Evolutionary conservation across 2,888 invertebrate genomes (phyloP).

Genomic region (Pomacea canaliculata): DNA sequence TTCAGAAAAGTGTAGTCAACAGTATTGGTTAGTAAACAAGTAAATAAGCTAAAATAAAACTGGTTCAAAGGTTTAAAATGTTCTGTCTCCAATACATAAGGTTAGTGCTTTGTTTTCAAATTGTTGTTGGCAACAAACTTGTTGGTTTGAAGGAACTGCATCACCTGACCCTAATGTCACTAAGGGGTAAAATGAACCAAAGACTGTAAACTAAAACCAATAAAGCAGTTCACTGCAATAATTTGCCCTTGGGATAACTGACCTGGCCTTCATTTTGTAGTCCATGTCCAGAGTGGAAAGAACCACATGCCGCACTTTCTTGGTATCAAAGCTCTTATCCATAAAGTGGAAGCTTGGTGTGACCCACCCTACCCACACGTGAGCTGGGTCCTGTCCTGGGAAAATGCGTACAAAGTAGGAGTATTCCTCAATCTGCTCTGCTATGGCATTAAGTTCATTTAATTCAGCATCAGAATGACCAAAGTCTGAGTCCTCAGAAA

Average conservation of each 20-base stretch:
- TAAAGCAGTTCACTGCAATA: too few species aligned
- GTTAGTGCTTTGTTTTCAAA: too few species aligned
- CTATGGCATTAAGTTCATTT: conserved; percentile 64
- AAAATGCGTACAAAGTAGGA: conserved; percentile 89
- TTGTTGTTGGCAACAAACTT: too few species aligned
- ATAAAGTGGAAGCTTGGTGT: conserved; percentile 87
- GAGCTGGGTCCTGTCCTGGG: conserved; percentile 93
- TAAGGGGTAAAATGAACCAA: too few species aligned
- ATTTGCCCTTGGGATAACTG: not conserved
- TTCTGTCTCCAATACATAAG: too few species aligned
- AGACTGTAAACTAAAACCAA: too few species aligned
- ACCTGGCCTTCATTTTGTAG: conserved; percentile 80
- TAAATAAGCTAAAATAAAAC: too few species aligned
- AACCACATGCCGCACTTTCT: conserved; percentile 65
- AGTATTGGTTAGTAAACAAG: too few species aligned
- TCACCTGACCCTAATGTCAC: too few species aligned
- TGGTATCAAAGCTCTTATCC: conserved; percentile 65
- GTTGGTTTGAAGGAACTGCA: too few species aligned
- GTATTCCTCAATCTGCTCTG: conserved; percentile 88
- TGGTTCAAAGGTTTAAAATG: too few species aligned
- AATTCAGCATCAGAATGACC: conserved; percentile 63
- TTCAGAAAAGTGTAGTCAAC: too few species aligned
- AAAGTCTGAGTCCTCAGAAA: conserved; percentile 57
- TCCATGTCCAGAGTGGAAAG: conserved; percentile 64
- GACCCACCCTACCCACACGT: conserved; percentile 99